Conservation (phyloP, 2,113 vertebrate genomes). For the Antidorcas marsupialis region DNA sequence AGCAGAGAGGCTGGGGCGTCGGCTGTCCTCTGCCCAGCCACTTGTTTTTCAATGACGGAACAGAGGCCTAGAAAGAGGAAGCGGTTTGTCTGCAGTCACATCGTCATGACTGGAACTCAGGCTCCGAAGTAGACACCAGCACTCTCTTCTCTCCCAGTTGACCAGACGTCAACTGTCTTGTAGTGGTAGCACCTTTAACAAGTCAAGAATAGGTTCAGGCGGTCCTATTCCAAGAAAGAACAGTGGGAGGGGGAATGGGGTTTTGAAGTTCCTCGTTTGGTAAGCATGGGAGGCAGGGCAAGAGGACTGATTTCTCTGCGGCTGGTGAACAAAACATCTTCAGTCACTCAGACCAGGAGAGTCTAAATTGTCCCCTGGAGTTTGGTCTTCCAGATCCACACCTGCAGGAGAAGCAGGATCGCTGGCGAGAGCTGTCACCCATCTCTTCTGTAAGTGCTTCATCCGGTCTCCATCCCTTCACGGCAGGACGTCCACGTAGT, state of each 20-base stretch:
- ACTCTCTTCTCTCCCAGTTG: background rate
- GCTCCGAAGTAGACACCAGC: background rate
- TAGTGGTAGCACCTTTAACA: background rate
- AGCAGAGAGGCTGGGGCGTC: background rate
- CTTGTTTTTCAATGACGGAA: background rate
- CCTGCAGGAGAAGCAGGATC: background rate
- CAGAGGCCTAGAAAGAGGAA: background rate
- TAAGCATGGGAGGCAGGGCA: background rate
- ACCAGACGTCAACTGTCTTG: background rate
- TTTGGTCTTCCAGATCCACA: background rate
- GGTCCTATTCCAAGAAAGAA: background rate
- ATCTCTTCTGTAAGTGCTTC: background rate
- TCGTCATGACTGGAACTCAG: background rate
- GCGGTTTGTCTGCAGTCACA: background rate
- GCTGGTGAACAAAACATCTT: background rate
- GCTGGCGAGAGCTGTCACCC: background rate
- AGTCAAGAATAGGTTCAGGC: background rate
- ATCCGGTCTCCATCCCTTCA: background rate
- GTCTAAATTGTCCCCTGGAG: background rate
- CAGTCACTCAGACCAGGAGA: background rate
- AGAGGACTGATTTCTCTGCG: background rate
- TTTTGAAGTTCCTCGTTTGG: background rate
- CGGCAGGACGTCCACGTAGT: slow-evolving; percentile 56
- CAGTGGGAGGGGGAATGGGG: background rate
- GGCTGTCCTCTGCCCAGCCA: background rate